Base-by-base conservation (phyloP, 2,797 vertebrate genomes). In the Caiman crocodilus region DNA sequence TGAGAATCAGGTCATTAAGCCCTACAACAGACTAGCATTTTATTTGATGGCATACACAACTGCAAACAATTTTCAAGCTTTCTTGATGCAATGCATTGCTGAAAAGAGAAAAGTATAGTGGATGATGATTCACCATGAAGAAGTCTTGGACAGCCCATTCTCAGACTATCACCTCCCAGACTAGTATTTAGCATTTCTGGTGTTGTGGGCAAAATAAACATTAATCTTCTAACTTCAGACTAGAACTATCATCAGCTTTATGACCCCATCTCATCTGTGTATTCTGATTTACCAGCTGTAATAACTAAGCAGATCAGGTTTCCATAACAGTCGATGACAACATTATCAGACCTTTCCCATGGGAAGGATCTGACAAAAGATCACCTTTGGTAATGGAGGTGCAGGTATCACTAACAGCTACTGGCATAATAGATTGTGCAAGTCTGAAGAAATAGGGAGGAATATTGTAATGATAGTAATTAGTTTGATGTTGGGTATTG, bases 261-360 rank as follows among this genome's bases (percentile, higher is more conserved):
- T 85, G 32, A 2, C 4, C 76, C 63, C 67, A 65, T 59, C 84
- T 20, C 8, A 59, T 76, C 84, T 80, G 80, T 58, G 4, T 20
- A 71, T 84, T 59, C 42, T 76, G 18, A 7, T 81, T 86, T 75
- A 80, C 58, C 30, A 61, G 42, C 71, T 94, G 32, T 23, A 86
- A 50, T 61, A 88, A 61, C 26, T 17, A 64, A 89, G 64, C 8
- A 90, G 82, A 87, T n/a, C 6, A 82, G 90, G 89, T 73, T 73
- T 50, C 35, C 17, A 10, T 6, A 79, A 78, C 55, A 88, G 4
- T 28, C 32, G 7, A 6, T 6, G 42, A 50, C 42, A 50, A 50
- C 76, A 13, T 14, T 91, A 5, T 61, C 30, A 73, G 23, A 14
- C 7, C 15, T 91, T 77, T 32, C 50, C 64, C 21, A 13, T 74